Evolutionary conservation across 2,888 invertebrate species (phyloP), one percentile per base, ranked within the genome.

Genomic region (Orthonychiurus folsomi): DNA sequence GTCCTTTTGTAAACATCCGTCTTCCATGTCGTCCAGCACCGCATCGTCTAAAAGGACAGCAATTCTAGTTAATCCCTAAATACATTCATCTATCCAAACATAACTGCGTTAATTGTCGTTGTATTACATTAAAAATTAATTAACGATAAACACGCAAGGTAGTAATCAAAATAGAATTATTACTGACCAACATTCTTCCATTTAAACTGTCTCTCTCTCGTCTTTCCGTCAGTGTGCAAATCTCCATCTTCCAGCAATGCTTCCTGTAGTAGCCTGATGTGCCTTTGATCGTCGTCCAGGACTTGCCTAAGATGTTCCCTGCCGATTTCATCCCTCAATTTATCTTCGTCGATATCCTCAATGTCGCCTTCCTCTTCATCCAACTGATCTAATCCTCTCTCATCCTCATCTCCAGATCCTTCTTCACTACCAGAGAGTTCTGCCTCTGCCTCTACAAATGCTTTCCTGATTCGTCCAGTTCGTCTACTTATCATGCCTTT

Each of bases 391-490:
- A 88, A 77, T 61, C 84, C 85, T 47, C 82, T 82, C 77, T 92
- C 90, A 76, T 93, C 90, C 77, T 89, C 93, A 74, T 93, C 93
- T 0, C 85, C 92, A 55, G 90, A 90, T 0, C 85, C 90, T 85
- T 87, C 89, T 70, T 93, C 93, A 1, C 89, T 90, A 74, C 93
- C 94, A 0, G 92, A 91, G 37, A 95, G 78, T 74, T 94, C 94
- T 0, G 94, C 94, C 78, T 95, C 94, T 50, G 86, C 83, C 70
- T 95, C 94, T 60, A 94, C 81, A 79, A 91, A 95, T 59, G 88
- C 87, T 1, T 80, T 67, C 57, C 73, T 64, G 5, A 75, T 63
- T 27, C 61, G 63, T 2, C 73, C 73, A 59, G 63, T 52, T 53
- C 68, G 68, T 52, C 58, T 60, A 59, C 60, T 63, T 21, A 66